A percentile compares a stretch with the other conserved stretches of the same genome.
Evolutionary conservation across 1,140 invertebrate genomes (phyloP).

Genomic region (Samia ricini): DNA sequence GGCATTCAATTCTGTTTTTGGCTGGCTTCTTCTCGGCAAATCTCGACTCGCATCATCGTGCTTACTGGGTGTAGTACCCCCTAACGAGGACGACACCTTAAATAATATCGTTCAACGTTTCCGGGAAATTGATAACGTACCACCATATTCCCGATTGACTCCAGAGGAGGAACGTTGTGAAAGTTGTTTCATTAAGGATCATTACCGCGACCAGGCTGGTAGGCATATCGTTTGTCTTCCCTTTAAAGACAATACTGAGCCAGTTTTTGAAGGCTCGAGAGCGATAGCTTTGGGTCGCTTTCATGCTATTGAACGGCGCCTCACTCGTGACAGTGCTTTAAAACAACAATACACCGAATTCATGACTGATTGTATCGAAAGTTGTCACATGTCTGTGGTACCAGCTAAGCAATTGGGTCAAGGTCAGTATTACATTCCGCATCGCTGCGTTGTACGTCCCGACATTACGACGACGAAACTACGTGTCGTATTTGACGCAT

Average conservation of each 20-base stretch:
- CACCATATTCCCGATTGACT: not conserved
- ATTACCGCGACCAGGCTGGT: not conserved
- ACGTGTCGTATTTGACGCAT: conserved; percentile 56
- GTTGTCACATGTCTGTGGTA: conserved; percentile 26
- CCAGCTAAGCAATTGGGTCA: not conserved
- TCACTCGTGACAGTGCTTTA: conserved; percentile 18
- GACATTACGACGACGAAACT: conserved; percentile 40
- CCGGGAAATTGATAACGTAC: not conserved
- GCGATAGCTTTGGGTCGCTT: conserved; percentile 27
- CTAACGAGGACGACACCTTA: not conserved
- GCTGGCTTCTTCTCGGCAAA: not conserved
- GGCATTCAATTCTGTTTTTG: not conserved
- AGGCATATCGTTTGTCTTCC: conserved; percentile 19
- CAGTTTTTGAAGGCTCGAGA: conserved; percentile 20
- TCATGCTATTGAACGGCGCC: conserved; percentile 18
- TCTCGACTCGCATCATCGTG: not conserved
- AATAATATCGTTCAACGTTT: not conserved
- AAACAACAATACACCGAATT: conserved; percentile 22
- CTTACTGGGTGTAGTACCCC: not conserved
- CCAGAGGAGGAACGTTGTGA: not conserved
- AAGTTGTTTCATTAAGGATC: not conserved
- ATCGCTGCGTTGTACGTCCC: conserved; percentile 59
- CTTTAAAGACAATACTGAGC: conserved; percentile 20
- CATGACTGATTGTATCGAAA: conserved; percentile 24
- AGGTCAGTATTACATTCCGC: conserved; percentile 58